Conservation (phyloP, 2,888 invertebrate genomes). For the Tenthredo amoena region DNA sequence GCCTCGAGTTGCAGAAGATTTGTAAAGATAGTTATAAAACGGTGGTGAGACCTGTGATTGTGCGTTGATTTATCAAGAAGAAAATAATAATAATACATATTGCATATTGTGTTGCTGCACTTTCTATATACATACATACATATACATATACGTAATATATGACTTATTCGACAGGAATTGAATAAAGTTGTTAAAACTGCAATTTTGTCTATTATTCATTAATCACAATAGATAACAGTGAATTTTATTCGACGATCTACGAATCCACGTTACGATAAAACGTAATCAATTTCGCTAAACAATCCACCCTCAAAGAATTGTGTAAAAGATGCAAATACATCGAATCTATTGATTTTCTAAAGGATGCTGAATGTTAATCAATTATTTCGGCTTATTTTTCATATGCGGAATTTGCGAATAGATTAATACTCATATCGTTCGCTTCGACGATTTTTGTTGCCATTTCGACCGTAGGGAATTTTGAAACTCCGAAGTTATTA, state of each 20-base stretch:
- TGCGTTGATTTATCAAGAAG: conserved; percentile 26
- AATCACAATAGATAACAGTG: neutral
- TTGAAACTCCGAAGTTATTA: neutral
- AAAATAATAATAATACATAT: neutral
- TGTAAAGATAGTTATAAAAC: conserved; percentile 42
- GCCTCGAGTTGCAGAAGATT: conserved; percentile 15
- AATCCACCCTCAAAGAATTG: neutral
- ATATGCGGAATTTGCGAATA: neutral
- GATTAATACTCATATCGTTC: neutral
- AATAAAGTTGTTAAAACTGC: conserved; percentile 41
- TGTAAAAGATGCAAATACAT: neutral
- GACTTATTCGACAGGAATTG: conserved; percentile 26
- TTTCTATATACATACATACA: conserved; percentile 3
- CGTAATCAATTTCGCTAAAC: neutral
- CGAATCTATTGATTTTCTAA: neutral
- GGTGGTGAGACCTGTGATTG: conserved; percentile 31
- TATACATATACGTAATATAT: conserved; percentile 11
- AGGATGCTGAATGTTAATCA: neutral
- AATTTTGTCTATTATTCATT: neutral
- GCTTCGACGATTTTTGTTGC: neutral
- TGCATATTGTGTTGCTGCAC: conserved; percentile 40
- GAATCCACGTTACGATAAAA: neutral
- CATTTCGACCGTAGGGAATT: neutral
- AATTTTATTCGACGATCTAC: neutral
- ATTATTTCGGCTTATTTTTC: neutral